Percentiles rank a stretch among this genome's conserved stretches.
These are phyloP conservation scores for Idaea aversata DNA, from an alignment of 2,888 invertebrate genomes.

Conservation along the genomic window DNA sequence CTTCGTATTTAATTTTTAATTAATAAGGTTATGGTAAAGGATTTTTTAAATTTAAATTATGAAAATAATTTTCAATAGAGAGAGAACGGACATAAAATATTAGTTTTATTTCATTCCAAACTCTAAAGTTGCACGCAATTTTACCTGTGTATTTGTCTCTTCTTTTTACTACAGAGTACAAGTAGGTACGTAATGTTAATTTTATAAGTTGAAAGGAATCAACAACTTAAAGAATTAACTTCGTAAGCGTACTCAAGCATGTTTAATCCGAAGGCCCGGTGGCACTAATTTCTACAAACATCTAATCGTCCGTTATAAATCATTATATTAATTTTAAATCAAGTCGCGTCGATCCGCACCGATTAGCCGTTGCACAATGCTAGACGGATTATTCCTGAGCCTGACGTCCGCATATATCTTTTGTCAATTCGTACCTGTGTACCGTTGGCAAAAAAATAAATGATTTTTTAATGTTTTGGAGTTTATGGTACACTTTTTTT, in stretches of 20 bases:
- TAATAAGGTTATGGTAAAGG: background rate
- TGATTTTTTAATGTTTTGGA: background rate
- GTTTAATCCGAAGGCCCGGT: conserved; percentile 48
- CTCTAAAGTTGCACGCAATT: too few species aligned
- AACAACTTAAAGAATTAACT: background rate
- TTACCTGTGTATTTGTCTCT: background rate
- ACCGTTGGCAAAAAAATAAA: conserved; percentile 42
- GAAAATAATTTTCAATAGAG: too few species aligned
- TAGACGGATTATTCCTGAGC: conserved; percentile 67
- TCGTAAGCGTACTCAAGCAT: background rate
- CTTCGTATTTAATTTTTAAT: conserved; percentile 23
- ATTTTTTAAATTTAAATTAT: too few species aligned
- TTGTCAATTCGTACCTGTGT: conserved; percentile 75
- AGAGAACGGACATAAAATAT: too few species aligned
- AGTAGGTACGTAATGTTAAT: background rate
- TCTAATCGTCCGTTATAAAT: conserved; percentile 77
- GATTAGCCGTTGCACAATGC: conserved; percentile 79
- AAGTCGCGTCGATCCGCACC: conserved; percentile 66
- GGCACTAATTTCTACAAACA: conserved; percentile 57
- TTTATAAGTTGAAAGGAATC: background rate
- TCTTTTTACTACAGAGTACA: background rate
- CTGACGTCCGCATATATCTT: conserved; percentile 72
- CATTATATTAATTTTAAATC: conserved; percentile 77
- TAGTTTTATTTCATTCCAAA: too few species aligned
- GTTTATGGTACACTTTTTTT: background rate